phyloP scores from a whole-genome alignment of 23 tunicate species.

The Ascidia mentula region DNA sequence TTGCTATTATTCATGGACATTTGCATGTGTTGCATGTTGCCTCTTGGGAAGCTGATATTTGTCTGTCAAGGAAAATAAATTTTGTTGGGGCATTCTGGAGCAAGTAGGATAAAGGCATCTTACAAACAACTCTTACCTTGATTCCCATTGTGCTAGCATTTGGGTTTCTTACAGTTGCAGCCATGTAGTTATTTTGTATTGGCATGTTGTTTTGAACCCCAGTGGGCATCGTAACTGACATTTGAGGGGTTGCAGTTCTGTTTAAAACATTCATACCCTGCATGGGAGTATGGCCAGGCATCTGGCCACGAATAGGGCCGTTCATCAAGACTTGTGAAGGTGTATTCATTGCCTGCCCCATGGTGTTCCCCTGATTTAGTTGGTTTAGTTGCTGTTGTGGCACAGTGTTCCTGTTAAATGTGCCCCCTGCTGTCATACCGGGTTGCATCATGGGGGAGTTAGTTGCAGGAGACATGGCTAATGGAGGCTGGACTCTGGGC shows the following conservation, averaged over 20 bases:
- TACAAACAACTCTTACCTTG: neutral
- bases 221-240: no score
- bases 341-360: conserved; percentile 10
- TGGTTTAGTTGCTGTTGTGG: conserved; percentile 31
- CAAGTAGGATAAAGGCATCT: neutral
- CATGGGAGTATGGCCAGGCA: conserved; percentile 1
- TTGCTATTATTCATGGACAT: conserved; percentile 1
- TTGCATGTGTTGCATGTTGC: conserved; percentile 6
- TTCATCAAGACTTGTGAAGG: conserved; percentile 12
- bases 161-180: neutral
- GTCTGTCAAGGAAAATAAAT: neutral
- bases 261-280: neutral
- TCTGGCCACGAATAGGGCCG: conserved; percentile 37
- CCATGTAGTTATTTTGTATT: neutral
- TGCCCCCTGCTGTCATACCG: conserved; percentile 17
- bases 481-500: conserved; percentile 56
- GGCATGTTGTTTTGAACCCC: neutral
- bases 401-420: conserved; percentile 26
- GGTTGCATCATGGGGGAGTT: conserved; percentile 51
- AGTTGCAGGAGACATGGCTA: conserved; percentile 36
- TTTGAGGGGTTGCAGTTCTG: conserved; percentile 9
- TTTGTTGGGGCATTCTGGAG: neutral
- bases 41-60: neutral
- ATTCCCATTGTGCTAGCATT: neutral
- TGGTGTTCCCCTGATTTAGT: conserved; percentile 26